phyloP scores from a whole-genome alignment of 1,140 invertebrate genomes.

The Trichonephila clavata region DNA sequence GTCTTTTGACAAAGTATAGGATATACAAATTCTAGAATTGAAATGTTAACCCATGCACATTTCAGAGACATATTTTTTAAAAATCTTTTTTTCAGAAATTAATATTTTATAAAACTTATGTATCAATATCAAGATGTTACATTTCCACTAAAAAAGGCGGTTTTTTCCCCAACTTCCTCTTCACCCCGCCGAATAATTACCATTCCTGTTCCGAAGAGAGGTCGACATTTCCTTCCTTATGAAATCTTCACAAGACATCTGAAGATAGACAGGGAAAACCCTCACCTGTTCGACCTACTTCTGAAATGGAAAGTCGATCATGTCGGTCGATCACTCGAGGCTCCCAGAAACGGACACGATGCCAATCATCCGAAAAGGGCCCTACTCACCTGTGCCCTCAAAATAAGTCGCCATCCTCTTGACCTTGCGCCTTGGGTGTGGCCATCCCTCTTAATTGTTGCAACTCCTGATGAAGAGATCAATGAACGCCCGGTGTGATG shows the following conservation, averaged over 20 bases:
- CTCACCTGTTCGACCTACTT: constrained; percentile 54
- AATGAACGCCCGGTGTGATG: neutral
- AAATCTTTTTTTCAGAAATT: neutral
- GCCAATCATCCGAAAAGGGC: neutral
- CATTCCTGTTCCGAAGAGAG: neutral
- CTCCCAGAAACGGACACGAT: constrained; percentile 5
- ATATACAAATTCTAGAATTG: too few species aligned
- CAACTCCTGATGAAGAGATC: neutral
- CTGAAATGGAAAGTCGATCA: constrained; percentile 27
- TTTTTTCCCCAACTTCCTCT: neutral
- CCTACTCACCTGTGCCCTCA: constrained; percentile 49
- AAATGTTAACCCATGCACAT: too few species aligned
- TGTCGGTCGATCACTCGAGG: neutral
- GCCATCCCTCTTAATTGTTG: neutral
- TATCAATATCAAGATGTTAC: neutral
- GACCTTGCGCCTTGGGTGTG: constrained; percentile 60
- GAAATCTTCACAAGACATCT: neutral
- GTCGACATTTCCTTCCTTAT: neutral
- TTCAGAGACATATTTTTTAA: too few species aligned
- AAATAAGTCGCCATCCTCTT: constrained; percentile 34
- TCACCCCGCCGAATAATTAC: neutral
- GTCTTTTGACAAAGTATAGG: too few species aligned
- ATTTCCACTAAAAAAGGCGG: too few species aligned
- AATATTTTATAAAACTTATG: neutral
- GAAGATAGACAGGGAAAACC: neutral